A percentile compares a stretch with the other conserved stretches of the same genome.
phyloP scores from a whole-genome alignment of 2,888 invertebrate genomes.

The Archaeoteleia sp. region DNA sequence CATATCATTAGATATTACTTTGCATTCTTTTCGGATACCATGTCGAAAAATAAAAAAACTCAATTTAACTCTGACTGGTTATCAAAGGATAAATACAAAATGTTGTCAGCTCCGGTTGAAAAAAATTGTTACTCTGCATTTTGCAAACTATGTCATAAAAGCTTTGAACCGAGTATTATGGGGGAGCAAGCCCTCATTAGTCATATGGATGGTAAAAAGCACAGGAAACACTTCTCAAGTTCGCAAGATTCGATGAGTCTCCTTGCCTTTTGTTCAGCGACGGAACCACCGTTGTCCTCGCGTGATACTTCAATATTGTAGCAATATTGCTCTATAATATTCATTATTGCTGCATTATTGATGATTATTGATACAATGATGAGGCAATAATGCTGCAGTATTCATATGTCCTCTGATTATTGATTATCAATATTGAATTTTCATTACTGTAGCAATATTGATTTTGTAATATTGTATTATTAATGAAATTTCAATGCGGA shows the following conservation, averaged over 20 bases:
- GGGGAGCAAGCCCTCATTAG: slow-evolving; percentile 34
- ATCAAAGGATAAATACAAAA: slow-evolving; percentile 4
- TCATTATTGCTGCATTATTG: too few species aligned
- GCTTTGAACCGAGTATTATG: slow-evolving; percentile 32
- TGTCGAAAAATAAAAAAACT: slow-evolving; percentile 12
- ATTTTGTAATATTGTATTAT: too few species aligned
- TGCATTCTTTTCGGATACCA: too few species aligned
- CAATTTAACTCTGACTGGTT: slow-evolving; percentile 12
- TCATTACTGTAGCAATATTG: too few species aligned
- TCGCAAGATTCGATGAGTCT: slow-evolving; percentile 11
- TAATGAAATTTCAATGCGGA: too few species aligned
- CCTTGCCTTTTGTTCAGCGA: slow-evolving; percentile 15
- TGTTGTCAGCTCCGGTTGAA: slow-evolving; percentile 5
- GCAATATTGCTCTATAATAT: too few species aligned
- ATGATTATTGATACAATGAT: too few species aligned
- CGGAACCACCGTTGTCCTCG: slow-evolving; percentile 9
- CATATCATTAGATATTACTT: too few species aligned
- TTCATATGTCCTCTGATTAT: too few species aligned
- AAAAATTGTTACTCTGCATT: slow-evolving; percentile 5
- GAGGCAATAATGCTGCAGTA: too few species aligned
- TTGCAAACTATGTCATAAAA: slow-evolving; percentile 28
- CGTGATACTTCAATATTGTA: too few species aligned
- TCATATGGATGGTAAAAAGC: slow-evolving; percentile 30
- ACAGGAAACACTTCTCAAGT: slow-evolving; percentile 23
- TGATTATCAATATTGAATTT: too few species aligned